phyloP scores from a whole-genome alignment of 2,113 vertebrate genomes.

The Campylomormyrus numenius region DNA sequence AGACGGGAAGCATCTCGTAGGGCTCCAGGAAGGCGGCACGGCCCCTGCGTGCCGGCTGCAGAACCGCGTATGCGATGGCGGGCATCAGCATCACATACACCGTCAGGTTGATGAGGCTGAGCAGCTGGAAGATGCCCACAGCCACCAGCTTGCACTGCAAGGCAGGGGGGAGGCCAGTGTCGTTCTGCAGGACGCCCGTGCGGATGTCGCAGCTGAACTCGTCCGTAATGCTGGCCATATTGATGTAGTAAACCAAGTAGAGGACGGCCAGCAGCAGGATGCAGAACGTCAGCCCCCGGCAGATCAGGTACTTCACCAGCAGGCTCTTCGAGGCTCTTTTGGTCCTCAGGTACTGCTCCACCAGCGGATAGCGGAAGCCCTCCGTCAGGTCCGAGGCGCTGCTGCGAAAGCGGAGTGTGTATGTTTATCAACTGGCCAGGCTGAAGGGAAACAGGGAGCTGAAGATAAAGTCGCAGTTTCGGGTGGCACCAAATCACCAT shows the following conservation, averaged over 20 bases:
- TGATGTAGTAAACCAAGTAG: slow-evolving; percentile 85
- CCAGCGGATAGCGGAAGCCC: slow-evolving; percentile 81
- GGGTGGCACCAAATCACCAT: background rate
- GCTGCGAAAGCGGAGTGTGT: slow-evolving; percentile 23
- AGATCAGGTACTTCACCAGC: slow-evolving; percentile 71
- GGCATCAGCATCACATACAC: slow-evolving; percentile 73
- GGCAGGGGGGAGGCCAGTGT: slow-evolving; percentile 64
- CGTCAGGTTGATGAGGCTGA: slow-evolving; percentile 79
- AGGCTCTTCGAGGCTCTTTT: slow-evolving; percentile 67
- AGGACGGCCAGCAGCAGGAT: slow-evolving; percentile 68
- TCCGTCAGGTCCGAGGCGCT: slow-evolving; percentile 68
- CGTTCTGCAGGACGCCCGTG: slow-evolving; percentile 68
- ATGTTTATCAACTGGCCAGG: background rate
- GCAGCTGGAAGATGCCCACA: slow-evolving; percentile 82
- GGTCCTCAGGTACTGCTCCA: slow-evolving; percentile 87
- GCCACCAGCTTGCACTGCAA: slow-evolving; percentile 90
- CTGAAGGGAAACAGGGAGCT: background rate
- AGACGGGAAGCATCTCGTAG: slow-evolving; percentile 80
- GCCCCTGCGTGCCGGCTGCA: slow-evolving; percentile 65
- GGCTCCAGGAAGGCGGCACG: slow-evolving; percentile 62
- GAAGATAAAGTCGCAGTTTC: background rate
- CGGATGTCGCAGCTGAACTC: slow-evolving; percentile 82
- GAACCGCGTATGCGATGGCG: slow-evolving; percentile 65
- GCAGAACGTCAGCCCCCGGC: slow-evolving; percentile 64
- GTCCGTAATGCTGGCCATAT: slow-evolving; percentile 73